These are phyloP conservation scores for Nautilus pompilius DNA, from an alignment of 1,140 invertebrate genomes.

Conservation along the genomic window DNA sequence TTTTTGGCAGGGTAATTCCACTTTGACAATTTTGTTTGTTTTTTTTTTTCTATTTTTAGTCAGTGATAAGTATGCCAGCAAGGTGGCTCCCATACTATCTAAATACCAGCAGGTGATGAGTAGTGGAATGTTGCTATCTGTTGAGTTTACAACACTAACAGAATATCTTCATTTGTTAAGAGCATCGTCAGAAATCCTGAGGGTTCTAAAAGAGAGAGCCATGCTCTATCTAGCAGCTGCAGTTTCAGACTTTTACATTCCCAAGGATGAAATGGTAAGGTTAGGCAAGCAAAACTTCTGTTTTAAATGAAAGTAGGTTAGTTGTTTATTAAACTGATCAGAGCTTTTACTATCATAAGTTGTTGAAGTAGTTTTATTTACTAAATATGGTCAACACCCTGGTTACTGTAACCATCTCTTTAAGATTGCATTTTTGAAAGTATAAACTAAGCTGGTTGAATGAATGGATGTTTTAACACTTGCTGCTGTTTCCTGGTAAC, in stretches of 20 bases:
- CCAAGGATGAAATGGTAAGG: conserved; percentile 83
- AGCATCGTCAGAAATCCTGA: conserved; percentile 72
- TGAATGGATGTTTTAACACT: too few species aligned
- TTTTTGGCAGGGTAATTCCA: too few species aligned
- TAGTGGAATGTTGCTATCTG: conserved; percentile 27
- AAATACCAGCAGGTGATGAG: conserved; percentile 27
- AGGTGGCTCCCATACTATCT: conserved; percentile 19
- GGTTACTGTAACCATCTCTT: too few species aligned
- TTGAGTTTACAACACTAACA: conserved; percentile 63
- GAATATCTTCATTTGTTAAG: conserved; percentile 93
- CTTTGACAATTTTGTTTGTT: too few species aligned
- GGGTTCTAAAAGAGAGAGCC: conserved; percentile 64
- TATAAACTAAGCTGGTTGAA: too few species aligned
- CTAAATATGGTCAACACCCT: too few species aligned
- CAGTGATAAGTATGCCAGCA: conserved; percentile 20
- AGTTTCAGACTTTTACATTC: conserved; percentile 98
- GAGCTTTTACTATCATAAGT: too few species aligned
- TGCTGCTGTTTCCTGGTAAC: too few species aligned
- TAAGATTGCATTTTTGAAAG: too few species aligned
- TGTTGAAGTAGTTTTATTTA: too few species aligned
- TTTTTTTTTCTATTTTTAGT: conserved; percentile 48
- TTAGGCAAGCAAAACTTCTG: neutral
- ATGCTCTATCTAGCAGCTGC: conserved; percentile 94
- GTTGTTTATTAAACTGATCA: too few species aligned
- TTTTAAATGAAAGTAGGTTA: too few species aligned